These are phyloP conservation scores for Cryptophagus acutangulus DNA, from an alignment of 2,888 invertebrate genomes.

Conservation along the genomic window DNA sequence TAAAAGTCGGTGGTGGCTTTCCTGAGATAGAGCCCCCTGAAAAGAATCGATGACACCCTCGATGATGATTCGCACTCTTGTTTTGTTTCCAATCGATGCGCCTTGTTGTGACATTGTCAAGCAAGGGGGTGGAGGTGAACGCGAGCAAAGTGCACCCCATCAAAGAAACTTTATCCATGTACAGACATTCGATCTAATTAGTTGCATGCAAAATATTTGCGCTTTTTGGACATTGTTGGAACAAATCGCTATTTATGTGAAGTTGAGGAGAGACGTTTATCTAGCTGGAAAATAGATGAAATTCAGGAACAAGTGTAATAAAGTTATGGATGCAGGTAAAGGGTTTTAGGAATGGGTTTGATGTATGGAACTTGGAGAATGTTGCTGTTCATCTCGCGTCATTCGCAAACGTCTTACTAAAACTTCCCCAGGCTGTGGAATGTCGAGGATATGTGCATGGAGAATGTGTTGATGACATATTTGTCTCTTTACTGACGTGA, in stretches of 20 bases:
- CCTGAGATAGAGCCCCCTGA: conserved; percentile 32
- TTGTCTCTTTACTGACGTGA: conserved; percentile 37
- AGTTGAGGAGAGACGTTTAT: too few species aligned
- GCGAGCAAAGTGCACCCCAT: too few species aligned
- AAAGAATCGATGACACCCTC: conserved; percentile 36
- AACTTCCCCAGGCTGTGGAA: conserved; percentile 37
- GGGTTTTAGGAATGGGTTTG: conserved; percentile 44
- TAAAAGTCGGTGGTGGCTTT: conserved; percentile 31
- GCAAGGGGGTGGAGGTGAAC: conserved; percentile 31
- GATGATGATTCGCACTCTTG: conserved; percentile 40
- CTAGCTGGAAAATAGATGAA: conserved; percentile 17
- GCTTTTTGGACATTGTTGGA: too few species aligned
- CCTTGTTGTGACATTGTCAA: conserved; percentile 35
- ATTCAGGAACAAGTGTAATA: conserved; percentile 20
- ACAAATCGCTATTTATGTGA: too few species aligned
- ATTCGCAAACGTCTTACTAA: conserved; percentile 45
- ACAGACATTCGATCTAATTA: not conserved
- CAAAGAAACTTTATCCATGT: not conserved
- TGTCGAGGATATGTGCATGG: conserved; percentile 40
- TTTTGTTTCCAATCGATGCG: conserved; percentile 36
- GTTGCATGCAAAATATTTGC: not conserved
- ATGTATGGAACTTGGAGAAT: conserved; percentile 46
- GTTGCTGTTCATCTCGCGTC: conserved; percentile 43
- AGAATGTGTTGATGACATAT: conserved; percentile 47
- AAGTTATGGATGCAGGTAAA: conserved; percentile 32